Base-by-base conservation (phyloP, 2,113 vertebrate species). In the Antigone vipio region DNA sequence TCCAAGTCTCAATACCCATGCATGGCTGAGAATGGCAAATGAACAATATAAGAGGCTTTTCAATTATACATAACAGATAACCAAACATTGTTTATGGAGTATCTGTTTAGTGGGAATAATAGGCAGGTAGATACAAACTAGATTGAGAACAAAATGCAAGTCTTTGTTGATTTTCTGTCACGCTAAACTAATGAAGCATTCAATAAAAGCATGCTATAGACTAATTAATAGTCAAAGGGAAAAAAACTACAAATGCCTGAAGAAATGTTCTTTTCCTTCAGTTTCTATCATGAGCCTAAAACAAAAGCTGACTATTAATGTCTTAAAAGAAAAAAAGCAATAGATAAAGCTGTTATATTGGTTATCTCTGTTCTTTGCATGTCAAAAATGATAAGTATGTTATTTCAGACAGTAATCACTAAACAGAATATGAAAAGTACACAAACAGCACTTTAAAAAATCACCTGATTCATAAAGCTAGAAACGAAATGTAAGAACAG, bases 101-200 rank as follows among this genome's bases (percentile, higher is more conserved):
- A 85, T 1, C 3, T 75, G 27, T 44, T 93, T 56, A 75, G 27
- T 47, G 27, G 27, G 40, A 82, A 82, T 78, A 93, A 87, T 9
- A 72, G 11, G 40, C 56, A 91, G 60, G 66, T 60, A 92, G 84
- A 84, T 85, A 68, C 34, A 80, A 94, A 87, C 23, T 40, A 75
- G 73, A 72, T 1, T 64, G 67, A 84, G 60, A 87, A 69, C 5
- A 89, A 84, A 87, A 89, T 56, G n/a, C 32, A 50, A 74, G 56
- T 9, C 40, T 86, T 78, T 81, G 76, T 75, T 71, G 89, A 95
- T 93, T 95, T 96, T 89, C 89, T 81, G 56, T 67, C 56, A 58
- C 59, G 20, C 55, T 67, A 71, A 79, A 91, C 15, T 74, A 63
- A 84, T 29, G 32, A 92, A 84, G 24, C 11, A 77, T 72, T 84